Evolutionary conservation across 1,140 invertebrate genomes (phyloP).

Genomic region (Schmidtea mediterranea): DNA sequence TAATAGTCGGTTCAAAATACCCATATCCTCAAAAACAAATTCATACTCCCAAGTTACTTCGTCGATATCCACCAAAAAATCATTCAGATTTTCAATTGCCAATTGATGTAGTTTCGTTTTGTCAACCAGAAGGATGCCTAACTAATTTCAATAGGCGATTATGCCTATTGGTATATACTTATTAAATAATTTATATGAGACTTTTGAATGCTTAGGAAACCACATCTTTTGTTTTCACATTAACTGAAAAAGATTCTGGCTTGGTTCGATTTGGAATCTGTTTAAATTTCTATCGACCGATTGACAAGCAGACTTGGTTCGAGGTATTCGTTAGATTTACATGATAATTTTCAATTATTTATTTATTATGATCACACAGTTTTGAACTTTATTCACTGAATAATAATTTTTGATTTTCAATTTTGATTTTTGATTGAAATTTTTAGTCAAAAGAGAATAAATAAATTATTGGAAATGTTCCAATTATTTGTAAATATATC

Average conservation of each 20-base stretch:
- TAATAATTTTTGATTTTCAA: constrained; percentile 16
- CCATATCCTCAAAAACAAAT: background rate
- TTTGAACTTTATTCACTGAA: constrained; percentile 41
- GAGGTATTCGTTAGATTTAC: too few relatives aligned
- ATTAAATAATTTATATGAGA: background rate
- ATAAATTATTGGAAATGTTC: too few relatives aligned
- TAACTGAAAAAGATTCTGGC: constrained; percentile 95
- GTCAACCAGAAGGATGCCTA: constrained; percentile 87
- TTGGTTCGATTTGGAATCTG: constrained; percentile 53
- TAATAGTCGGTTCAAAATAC: background rate
- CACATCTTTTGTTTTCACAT: constrained; percentile 82
- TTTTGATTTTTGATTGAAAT: too few relatives aligned
- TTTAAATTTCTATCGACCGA: constrained; percentile 73
- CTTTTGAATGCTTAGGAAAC: constrained; percentile 37
- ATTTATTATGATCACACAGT: too few relatives aligned
- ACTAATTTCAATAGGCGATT: constrained; percentile 51
- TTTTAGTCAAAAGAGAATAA: too few relatives aligned
- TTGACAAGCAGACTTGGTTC: background rate
- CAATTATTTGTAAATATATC: too few relatives aligned
- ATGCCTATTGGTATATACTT: background rate
- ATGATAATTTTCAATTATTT: too few relatives aligned
- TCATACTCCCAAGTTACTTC: background rate
- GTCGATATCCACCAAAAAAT: constrained; percentile 64
- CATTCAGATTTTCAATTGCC: constrained; percentile 81
- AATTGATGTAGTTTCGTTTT: constrained; percentile 92